Percentiles rank a stretch among this genome's conserved stretches.
These are phyloP conservation scores for Myiagra hebetior DNA, from an alignment of 2,113 vertebrate genomes.

Conservation along the genomic window DNA sequence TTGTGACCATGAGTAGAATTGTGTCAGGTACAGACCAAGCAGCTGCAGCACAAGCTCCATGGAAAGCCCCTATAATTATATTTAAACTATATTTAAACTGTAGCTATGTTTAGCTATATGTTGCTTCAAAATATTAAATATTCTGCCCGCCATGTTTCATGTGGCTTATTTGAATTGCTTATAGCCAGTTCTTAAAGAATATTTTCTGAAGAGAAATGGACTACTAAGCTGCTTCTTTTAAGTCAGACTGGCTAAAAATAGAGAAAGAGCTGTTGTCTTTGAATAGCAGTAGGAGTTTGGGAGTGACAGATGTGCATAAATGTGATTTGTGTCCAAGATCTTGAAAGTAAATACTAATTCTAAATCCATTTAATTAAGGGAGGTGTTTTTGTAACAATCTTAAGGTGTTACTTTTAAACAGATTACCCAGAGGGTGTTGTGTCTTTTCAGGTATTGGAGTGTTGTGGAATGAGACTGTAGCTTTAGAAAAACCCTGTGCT, in stretches of 20 bases:
- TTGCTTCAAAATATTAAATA: neutral
- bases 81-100: neutral
- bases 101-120: neutral
- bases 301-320: neutral
- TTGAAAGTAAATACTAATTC: neutral
- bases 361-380: neutral
- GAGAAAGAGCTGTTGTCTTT: neutral
- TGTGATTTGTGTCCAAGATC: neutral
- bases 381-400: neutral
- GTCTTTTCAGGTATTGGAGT: neutral
- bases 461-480: neutral
- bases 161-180: neutral
- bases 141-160: accelerated
- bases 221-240: neutral
- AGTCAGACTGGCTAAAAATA: neutral
- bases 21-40: neutral
- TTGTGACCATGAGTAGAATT: neutral
- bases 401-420: neutral
- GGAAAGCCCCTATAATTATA: neutral
- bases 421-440: neutral
- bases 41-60: neutral
- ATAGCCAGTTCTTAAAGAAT: neutral
- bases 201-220: neutral
- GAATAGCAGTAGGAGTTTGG: neutral
- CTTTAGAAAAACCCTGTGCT: neutral